Evolutionary conservation across 2,888 invertebrate genomes (phyloP), one percentile per base, ranked within the genome.

Genomic region (Charanyca ferruginea): DNA sequence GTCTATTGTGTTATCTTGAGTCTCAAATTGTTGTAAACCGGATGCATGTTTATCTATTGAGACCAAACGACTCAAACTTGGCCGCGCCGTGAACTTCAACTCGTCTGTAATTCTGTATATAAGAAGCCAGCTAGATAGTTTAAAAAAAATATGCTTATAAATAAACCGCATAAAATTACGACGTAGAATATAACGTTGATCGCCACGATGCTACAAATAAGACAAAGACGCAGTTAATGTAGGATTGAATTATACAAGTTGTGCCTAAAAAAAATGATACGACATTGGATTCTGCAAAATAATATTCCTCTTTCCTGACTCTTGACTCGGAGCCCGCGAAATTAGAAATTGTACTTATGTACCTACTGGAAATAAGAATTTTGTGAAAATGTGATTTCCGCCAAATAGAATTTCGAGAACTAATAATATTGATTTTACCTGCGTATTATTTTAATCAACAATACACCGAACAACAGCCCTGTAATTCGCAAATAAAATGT

Each of bases 31-130:
- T 64, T 59, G 65, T 61, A 58, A 88, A 84, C 90, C 90, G 91
- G 90, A 91, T 90, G 81, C 83, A 74, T 70, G 62, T 77, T 89
- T 90, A 90, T 85, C 85, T 81, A 68, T 70, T 65, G 66, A 66
- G 76, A 72, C 63, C 63, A 72, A 62, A 57, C 48, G 22, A 62
- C 57, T 42, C 53, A 54, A 60, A 86, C 82, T 83, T 74, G 72
- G 68, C 82, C 77, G 75, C 74, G 80, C 77, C 77, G 66, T 87
- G 87, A 87, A 85, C 89, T 89, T 89, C 84, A 88, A 88, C 89
- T 83, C 71, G 25, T 64, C 58, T 63, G 51, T 51, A 61, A n/a
- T n/a, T n/a, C n/a, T 23, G 47, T 25, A 25, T 6, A 32, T 48
- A 49, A 28, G 22, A 61, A 52, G 4, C 4, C 16, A 38, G 38